Conservation (phyloP, 2,797 vertebrate species). For the Epinephelus awoara region DNA sequence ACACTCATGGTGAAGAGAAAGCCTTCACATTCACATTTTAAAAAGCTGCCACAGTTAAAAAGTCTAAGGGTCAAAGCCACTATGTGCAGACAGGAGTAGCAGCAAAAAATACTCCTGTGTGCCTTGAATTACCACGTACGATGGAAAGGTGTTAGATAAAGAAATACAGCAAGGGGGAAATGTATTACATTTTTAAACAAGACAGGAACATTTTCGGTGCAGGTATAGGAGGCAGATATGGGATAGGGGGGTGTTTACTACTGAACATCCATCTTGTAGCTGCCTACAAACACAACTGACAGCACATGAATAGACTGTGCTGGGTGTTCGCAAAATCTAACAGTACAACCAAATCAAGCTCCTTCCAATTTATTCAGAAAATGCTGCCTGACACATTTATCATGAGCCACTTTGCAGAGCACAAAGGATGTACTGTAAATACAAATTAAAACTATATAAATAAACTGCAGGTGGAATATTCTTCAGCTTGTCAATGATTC, state of each 20-base stretch:
- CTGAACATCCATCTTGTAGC: constrained; percentile 46
- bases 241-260: constrained; percentile 14
- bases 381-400: constrained; percentile 42
- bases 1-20: constrained; percentile 14
- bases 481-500: constrained; percentile 5
- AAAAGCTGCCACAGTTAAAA: constrained; percentile 13
- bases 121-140: constrained; percentile 6
- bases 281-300: constrained; percentile 43
- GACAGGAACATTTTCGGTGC: constrained; percentile 18
- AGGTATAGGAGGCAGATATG: constrained; percentile 16
- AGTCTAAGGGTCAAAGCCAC: constrained; percentile 35
- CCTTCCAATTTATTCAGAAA: constrained; percentile 48
- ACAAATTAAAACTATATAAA: constrained; percentile 39
- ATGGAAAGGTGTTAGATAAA: constrained; percentile 12
- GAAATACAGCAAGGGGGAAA: background rate
- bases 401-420: constrained; percentile 34
- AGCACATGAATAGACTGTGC: constrained; percentile 35
- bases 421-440: constrained; percentile 33
- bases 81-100: background rate
- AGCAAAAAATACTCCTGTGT: constrained; percentile 8
- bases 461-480: constrained; percentile 14
- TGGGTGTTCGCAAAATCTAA: constrained; percentile 16
- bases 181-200: constrained; percentile 26
- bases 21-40: constrained; percentile 34
- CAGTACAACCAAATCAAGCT: constrained; percentile 37